These are phyloP conservation scores for Schlechtendalia chinensis DNA, from an alignment of 1,140 invertebrate genomes.

Conservation along the genomic window DNA sequence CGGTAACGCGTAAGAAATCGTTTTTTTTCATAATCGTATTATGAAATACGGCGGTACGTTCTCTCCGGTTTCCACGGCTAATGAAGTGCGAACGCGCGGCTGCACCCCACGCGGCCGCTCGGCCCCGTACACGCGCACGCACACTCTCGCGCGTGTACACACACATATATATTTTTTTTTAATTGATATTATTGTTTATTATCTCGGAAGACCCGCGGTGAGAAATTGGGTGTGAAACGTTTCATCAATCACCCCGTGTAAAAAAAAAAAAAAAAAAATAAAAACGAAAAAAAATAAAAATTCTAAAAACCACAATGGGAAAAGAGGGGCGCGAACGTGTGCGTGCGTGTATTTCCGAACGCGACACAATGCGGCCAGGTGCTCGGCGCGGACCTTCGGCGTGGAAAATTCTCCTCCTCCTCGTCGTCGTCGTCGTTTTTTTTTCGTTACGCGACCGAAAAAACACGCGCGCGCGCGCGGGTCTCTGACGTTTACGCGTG, in stretches of 20 bases:
- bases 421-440: too few species aligned
- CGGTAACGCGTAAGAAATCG: constrained; percentile 24
- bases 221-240: constrained; percentile 50
- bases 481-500: neutral
- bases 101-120: constrained; percentile 26
- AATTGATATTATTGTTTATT: constrained; percentile 50
- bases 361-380: constrained; percentile 48
- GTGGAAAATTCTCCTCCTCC: constrained; percentile 45
- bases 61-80: constrained; percentile 39
- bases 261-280: constrained; percentile 30
- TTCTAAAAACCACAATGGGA: constrained; percentile 36
- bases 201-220: constrained; percentile 31
- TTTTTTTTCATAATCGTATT: constrained; percentile 39
- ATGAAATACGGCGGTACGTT: neutral
- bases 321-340: constrained; percentile 34
- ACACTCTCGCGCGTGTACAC: too few species aligned
- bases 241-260: constrained; percentile 48
- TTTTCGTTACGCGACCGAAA: neutral
- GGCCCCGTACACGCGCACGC: too few species aligned
- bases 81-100: constrained; percentile 35
- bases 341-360: neutral
- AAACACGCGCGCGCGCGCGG: constrained; percentile 5
- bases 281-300: constrained; percentile 19
- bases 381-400: constrained; percentile 34
- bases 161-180: constrained; percentile 35